Conservation (phyloP, 2,113 vertebrate genomes). For the Poicephalus gulielmi region DNA sequence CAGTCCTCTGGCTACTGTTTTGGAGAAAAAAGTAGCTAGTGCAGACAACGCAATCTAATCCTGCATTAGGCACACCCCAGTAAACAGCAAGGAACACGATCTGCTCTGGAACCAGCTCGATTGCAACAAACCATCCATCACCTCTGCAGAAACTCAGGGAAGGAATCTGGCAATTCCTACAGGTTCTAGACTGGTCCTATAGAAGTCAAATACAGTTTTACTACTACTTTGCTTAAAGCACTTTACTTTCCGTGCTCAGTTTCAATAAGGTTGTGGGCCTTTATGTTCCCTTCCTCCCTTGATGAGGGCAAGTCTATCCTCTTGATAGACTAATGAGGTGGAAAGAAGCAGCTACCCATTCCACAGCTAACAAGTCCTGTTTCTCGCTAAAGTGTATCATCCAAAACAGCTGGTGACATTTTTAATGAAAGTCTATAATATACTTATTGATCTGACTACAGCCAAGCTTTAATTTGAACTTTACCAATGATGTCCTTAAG, state of each 20-base stretch:
- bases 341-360: conserved; percentile 10
- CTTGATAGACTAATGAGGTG: not conserved
- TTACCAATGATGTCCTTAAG: not conserved
- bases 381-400: not conserved
- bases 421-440: conserved; percentile 26
- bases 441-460: conserved; percentile 7
- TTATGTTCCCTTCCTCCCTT: not conserved
- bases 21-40: not conserved
- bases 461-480: not conserved
- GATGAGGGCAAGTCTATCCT: not conserved
- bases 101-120: not conserved
- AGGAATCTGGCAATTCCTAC: not conserved
- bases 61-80: not conserved
- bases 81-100: not conserved
- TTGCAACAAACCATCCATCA: not conserved
- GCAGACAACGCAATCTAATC: not conserved
- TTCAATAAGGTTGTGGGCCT: not conserved
- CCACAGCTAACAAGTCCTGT: not conserved
- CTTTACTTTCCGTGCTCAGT: not conserved
- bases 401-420: conserved; percentile 8
- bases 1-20: not conserved
- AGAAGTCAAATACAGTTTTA: not conserved
- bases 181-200: not conserved
- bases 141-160: not conserved
- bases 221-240: not conserved